Evolutionary conservation across 2,888 invertebrate genomes (phyloP).

Genomic region (Pseudolycoriella hygida): DNA sequence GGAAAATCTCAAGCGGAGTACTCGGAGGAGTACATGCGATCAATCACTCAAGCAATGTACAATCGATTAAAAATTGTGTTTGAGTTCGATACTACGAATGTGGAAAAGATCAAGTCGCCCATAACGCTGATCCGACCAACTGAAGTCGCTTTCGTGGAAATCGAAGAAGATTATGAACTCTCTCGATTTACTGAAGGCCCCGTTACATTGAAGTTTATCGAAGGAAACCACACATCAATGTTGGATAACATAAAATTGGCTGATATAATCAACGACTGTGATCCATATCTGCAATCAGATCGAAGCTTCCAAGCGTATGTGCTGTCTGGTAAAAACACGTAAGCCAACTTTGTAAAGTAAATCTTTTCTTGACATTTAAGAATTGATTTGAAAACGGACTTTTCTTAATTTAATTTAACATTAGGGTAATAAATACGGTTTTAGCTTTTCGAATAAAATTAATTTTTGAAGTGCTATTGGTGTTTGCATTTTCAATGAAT

Average conservation of each 20-base stretch:
- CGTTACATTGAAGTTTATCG: constrained; percentile 42
- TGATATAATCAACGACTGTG: constrained; percentile 38
- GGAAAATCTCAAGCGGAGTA: constrained; percentile 26
- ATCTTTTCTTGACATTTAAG: too few species aligned
- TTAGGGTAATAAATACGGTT: too few species aligned
- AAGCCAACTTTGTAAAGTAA: neutral
- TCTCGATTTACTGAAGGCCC: constrained; percentile 36
- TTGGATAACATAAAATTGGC: constrained; percentile 44
- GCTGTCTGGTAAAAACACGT: constrained; percentile 5
- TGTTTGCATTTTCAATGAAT: too few species aligned
- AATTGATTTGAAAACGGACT: too few species aligned
- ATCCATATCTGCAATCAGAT: constrained; percentile 16
- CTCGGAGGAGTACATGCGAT: constrained; percentile 27
- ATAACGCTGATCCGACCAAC: constrained; percentile 45
- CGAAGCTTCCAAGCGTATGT: constrained; percentile 2
- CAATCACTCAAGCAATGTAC: constrained; percentile 29
- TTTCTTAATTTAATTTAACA: too few species aligned
- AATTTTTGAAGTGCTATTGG: too few species aligned
- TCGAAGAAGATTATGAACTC: constrained; percentile 48
- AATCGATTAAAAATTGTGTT: constrained; percentile 37
- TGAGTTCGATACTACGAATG: constrained; percentile 25
- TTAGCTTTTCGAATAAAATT: too few species aligned
- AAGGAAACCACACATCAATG: constrained; percentile 55
- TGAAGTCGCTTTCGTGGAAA: constrained; percentile 32
- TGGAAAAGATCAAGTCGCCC: constrained; percentile 35